Base-by-base conservation (phyloP, 2,113 vertebrate species). In the Uria aalge region DNA sequence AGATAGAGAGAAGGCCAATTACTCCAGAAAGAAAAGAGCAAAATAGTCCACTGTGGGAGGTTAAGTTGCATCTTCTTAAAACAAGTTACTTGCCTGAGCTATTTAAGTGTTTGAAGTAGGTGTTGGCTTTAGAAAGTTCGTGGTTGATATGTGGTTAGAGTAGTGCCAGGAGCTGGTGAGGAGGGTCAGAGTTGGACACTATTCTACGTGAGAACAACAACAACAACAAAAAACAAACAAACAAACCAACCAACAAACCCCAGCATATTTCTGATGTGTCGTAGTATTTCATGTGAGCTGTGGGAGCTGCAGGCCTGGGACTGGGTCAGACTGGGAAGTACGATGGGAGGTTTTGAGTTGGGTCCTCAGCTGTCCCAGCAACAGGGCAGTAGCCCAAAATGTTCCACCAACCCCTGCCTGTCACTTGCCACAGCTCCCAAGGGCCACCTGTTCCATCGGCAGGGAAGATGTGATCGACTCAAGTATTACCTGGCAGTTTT, bases 371-470 rank as follows among this genome's bases (percentile, higher is more conserved):
- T 80, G 43, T 76, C 9, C 15, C 48, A 73, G 16, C 3, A 1
- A 11, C 11, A 50, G 24, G 13, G 4, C 60, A 71, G 20, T 15
- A 40, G 68, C 40, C 12, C 15, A 47, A 16, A 59, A 30, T 2
- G 2, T 55, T 73, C 36, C 30, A 81, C 19, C 19, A 90, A 2
- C 24, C 6, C 26, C 9, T 5, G 4, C 1, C 6, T 11, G 1
- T 50, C 36, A 7, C 30, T 66, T 90, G 32, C 59, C 5, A 2
- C n/a, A 45, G 57, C 48, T 84, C 16, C 19, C 15, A 12, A 36
- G 26, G 21, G 17, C 24, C 53, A 43, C 1, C 0, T 55, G 11
- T 74, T 90, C 26, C 32, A 8, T 32, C 1, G 0, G 18, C 38
- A 67, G 22, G 29, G 30, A 48, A 66, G 59, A 48, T 38, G 17